Percentiles rank a stretch among this genome's conserved stretches.
These are phyloP conservation scores for Eutrigla gurnardus DNA, from an alignment of 2,797 vertebrate species.

Conservation along the genomic window DNA sequence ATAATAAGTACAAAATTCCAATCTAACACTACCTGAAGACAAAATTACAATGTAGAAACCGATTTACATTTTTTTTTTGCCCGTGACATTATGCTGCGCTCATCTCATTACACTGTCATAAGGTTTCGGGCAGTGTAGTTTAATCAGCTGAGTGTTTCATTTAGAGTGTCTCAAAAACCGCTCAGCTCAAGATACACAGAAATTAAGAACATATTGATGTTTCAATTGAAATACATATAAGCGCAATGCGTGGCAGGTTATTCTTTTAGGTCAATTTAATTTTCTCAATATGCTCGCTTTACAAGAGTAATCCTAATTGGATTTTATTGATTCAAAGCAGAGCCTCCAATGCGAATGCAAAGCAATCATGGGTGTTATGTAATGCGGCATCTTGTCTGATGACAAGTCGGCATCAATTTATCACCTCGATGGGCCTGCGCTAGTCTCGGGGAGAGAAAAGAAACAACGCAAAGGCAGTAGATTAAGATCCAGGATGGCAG, in stretches of 20 bases:
- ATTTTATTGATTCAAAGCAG: conserved; percentile 70
- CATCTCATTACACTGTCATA: conserved; percentile 17
- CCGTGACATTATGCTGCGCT: conserved; percentile 7
- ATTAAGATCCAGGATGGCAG: conserved; percentile 52
- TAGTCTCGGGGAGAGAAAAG: conserved; percentile 44
- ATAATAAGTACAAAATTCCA: conserved; percentile 30
- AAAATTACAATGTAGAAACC: conserved; percentile 23
- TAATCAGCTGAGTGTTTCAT: conserved; percentile 47
- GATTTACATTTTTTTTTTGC: conserved; percentile 10
- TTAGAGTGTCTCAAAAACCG: conserved; percentile 8
- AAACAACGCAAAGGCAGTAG: conserved; percentile 28
- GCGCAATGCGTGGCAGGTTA: conserved; percentile 41
- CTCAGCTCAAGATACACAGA: conserved; percentile 1
- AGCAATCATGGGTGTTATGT: conserved; percentile 60
- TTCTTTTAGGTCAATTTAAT: conserved; percentile 65
- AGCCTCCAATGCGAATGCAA: conserved; percentile 57
- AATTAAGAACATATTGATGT: conserved; percentile 53
- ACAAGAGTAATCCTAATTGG: conserved; percentile 67
- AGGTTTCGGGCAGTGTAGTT: conserved; percentile 6
- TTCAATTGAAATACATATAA: conserved; percentile 49
- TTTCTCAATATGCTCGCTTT: conserved; percentile 61
- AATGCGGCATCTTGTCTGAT: conserved; percentile 59
- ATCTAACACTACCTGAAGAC: conserved; percentile 18
- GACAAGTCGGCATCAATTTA: conserved; percentile 61
- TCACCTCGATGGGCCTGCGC: conserved; percentile 50